phyloP scores from a whole-genome alignment of 2,888 invertebrate species.

The Theretra japonica region DNA sequence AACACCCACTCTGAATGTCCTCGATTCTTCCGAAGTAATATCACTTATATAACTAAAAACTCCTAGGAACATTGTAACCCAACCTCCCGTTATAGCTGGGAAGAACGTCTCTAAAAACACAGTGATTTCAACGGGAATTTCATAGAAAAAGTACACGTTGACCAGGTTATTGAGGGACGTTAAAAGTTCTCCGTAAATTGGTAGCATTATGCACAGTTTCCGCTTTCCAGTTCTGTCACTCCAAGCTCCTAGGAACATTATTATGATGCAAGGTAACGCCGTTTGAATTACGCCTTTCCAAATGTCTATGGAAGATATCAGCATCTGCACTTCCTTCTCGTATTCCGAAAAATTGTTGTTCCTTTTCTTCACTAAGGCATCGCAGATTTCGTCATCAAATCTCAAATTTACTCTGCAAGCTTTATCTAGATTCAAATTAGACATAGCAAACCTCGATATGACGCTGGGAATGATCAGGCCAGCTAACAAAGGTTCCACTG shows the following conservation, averaged over 20 bases:
- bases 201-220: slow-evolving; percentile 84
- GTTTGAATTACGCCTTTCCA: slow-evolving; percentile 85
- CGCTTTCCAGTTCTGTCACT: slow-evolving; percentile 85
- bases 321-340: slow-evolving; percentile 86
- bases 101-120: slow-evolving; percentile 83
- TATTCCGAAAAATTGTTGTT: slow-evolving; percentile 84
- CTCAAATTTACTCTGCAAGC: slow-evolving; percentile 74
- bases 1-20: slow-evolving; percentile 86
- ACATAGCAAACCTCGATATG: slow-evolving; percentile 88
- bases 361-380: slow-evolving; percentile 66
- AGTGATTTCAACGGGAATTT: slow-evolving; percentile 83
- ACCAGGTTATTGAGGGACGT: slow-evolving; percentile 80
- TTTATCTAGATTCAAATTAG: slow-evolving; percentile 77
- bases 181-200: slow-evolving; percentile 81
- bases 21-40: slow-evolving; percentile 82
- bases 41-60: slow-evolving; percentile 87
- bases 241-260: slow-evolving; percentile 86
- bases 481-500: slow-evolving; percentile 89
- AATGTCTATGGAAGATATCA: slow-evolving; percentile 84
- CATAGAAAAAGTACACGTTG: slow-evolving; percentile 84
- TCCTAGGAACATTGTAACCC: slow-evolving; percentile 85
- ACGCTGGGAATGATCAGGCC: slow-evolving; percentile 88
- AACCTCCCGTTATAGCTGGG: slow-evolving; percentile 81
- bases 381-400: slow-evolving; percentile 69
- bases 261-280: slow-evolving; percentile 81